phyloP scores from a whole-genome alignment of 2,113 vertebrate species.

The Solea solea region DNA sequence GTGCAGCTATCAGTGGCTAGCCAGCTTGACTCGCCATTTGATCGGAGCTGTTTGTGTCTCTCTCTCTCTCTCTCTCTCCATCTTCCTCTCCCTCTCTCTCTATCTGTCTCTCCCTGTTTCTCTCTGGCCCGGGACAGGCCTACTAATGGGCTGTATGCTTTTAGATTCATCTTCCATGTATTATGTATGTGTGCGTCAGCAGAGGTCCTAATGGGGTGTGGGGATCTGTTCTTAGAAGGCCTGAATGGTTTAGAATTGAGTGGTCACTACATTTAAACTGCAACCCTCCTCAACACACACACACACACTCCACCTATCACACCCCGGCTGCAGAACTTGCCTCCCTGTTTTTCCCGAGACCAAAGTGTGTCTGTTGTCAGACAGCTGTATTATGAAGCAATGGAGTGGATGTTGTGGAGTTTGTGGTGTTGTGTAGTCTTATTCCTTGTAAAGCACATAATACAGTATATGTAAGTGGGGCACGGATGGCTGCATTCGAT shows the following conservation, averaged over 20 bases:
- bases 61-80: background rate
- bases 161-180: constrained; percentile 78
- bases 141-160: constrained; percentile 78
- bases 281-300: constrained; percentile 8
- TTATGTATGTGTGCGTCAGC: constrained; percentile 79
- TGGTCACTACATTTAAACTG: constrained; percentile 67
- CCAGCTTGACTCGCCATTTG: constrained; percentile 33
- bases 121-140: constrained; percentile 35
- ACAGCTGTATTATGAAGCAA: constrained; percentile 2
- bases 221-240: constrained; percentile 76
- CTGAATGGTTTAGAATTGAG: constrained; percentile 68
- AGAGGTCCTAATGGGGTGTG: constrained; percentile 75
- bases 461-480: background rate
- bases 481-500: constrained; percentile 31
- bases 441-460: constrained; percentile 14
- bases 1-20: constrained; percentile 29
- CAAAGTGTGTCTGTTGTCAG: constrained; percentile 35
- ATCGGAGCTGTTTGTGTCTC: constrained; percentile 34
- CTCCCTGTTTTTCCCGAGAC: constrained; percentile 30
- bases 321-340: background rate
- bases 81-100: background rate
- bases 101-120: constrained; percentile 13
- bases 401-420: constrained; percentile 26
- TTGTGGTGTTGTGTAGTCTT: constrained; percentile 19
- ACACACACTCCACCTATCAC: constrained; percentile 4